Evolutionary conservation across 2,797 vertebrate genomes (phyloP).

Genomic region (Iguana delicatissima): DNA sequence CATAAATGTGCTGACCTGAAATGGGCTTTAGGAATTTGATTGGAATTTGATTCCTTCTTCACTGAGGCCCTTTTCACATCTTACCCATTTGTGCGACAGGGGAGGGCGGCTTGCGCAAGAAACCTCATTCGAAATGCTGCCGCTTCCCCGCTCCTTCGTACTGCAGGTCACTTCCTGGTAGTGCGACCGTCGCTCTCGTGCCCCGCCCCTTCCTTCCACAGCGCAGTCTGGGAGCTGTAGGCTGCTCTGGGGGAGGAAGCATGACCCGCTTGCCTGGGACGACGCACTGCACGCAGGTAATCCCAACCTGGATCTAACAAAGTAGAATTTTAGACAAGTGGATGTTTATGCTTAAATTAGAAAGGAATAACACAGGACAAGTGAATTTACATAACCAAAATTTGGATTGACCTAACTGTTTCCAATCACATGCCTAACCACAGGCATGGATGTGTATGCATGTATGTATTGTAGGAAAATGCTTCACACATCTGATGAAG

Average conservation of each 20-base stretch:
- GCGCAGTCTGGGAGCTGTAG: too few species aligned
- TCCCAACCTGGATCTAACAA: background rate
- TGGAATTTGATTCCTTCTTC: background rate
- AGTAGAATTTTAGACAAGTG: background rate
- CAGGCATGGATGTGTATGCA: background rate
- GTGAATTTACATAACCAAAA: background rate
- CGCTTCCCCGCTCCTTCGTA: too few species aligned
- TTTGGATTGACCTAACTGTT: background rate
- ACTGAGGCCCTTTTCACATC: too few species aligned
- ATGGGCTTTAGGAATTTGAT: slow-evolving; percentile 10
- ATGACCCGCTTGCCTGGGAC: too few species aligned
- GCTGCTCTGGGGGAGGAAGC: too few species aligned
- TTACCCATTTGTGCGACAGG: too few species aligned
- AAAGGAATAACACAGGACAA: background rate
- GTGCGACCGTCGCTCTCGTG: too few species aligned
- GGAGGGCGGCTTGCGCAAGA: too few species aligned
- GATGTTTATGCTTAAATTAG: background rate
- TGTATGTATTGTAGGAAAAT: background rate
- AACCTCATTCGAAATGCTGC: too few species aligned
- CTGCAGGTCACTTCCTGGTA: too few species aligned
- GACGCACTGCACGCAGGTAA: too few species aligned
- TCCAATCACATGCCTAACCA: background rate
- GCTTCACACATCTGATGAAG: background rate
- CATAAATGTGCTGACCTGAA: background rate
- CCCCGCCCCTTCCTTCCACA: too few species aligned